Evolutionary conservation across 2,797 vertebrate genomes (phyloP).

Genomic region (Enoplosus armatus): DNA sequence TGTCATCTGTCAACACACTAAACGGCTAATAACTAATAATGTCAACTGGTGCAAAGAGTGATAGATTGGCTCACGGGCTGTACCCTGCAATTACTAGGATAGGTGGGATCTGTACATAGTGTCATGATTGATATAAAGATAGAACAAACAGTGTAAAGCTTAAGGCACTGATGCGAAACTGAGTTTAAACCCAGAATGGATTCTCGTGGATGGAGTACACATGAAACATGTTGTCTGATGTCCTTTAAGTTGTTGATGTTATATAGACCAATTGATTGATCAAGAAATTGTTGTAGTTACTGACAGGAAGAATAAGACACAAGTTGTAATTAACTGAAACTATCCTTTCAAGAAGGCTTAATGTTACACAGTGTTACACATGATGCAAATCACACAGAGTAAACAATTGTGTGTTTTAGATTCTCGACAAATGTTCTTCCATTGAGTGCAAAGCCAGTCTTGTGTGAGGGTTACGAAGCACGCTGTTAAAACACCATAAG

Average conservation of each 20-base stretch:
- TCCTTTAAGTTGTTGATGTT: no score
- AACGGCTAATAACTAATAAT: slow-evolving; percentile 13
- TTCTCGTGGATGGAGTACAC: no score
- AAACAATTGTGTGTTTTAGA: neutral
- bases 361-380: neutral
- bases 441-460: neutral
- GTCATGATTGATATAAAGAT: neutral
- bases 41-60: neutral
- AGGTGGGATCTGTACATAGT: no score
- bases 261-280: no score
- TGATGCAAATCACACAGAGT: neutral
- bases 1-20: neutral
- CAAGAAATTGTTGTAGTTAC: no score
- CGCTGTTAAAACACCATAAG: slow-evolving; percentile 7
- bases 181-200: no score
- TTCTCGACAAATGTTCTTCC: neutral
- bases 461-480: neutral
- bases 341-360: neutral
- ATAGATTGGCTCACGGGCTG: neutral
- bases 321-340: no score
- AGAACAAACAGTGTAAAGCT: neutral
- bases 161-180: no score
- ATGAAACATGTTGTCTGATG: no score
- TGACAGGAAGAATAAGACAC: no score
- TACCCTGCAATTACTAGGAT: neutral